Evolutionary conservation across 2,888 invertebrate species (phyloP).

Genomic region (Xanthorhoe designata): DNA sequence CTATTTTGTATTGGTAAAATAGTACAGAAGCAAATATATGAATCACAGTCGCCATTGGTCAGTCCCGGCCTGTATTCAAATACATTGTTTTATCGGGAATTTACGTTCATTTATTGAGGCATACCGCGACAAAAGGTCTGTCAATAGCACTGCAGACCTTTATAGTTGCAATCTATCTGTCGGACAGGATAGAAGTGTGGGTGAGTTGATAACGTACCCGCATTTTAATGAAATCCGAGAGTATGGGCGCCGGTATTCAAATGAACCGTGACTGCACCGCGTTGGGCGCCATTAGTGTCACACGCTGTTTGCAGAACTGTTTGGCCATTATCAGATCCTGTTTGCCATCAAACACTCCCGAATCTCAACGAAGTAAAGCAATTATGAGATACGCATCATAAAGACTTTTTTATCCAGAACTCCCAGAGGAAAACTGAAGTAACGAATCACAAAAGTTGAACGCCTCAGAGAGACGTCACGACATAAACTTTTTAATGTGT

Average conservation of each 20-base stretch:
- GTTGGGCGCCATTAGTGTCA: constrained; percentile 54
- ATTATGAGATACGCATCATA: constrained; percentile 27
- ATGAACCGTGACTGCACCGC: constrained; percentile 45
- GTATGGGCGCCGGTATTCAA: constrained; percentile 27
- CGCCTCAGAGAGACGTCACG: constrained; percentile 38
- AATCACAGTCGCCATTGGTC: neutral
- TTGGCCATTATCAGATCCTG: constrained; percentile 25
- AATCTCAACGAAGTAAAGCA: constrained; percentile 29
- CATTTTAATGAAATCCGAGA: constrained; percentile 34
- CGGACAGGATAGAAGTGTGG: constrained; percentile 22
- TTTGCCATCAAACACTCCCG: constrained; percentile 31
- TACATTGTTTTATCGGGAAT: constrained; percentile 42
- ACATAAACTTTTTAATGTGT: constrained; percentile 49
- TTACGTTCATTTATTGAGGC: constrained; percentile 44
- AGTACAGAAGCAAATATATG: neutral
- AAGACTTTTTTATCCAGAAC: constrained; percentile 30
- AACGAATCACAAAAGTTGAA: constrained; percentile 42
- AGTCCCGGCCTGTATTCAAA: neutral
- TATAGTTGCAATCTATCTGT: constrained; percentile 28
- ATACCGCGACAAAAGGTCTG: constrained; percentile 19
- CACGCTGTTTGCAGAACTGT: constrained; percentile 28
- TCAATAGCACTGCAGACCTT: constrained; percentile 4
- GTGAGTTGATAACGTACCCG: constrained; percentile 20
- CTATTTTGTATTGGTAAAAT: too few species aligned
- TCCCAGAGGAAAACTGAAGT: constrained; percentile 40